Percentiles rank a stretch among this genome's conserved stretches.
These are phyloP conservation scores for Drosophila kepulauana DNA, from an alignment of 1,140 invertebrate species.

Conservation along the genomic window DNA sequence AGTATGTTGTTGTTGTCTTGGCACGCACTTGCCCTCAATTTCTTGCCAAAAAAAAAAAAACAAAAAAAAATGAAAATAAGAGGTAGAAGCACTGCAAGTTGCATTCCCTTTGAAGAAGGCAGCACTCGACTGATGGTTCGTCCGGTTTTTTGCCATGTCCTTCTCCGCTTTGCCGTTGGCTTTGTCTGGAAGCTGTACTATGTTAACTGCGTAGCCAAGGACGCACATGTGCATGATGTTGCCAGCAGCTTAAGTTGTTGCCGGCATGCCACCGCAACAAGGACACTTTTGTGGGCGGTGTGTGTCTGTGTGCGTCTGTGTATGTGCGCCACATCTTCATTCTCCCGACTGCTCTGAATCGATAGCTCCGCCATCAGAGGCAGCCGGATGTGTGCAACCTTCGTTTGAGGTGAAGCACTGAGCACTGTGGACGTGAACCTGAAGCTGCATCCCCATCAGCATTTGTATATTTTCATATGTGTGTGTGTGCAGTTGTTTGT, in stretches of 20 bases:
- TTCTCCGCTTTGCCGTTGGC: slow-evolving; percentile 51
- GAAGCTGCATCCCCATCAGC: slow-evolving; percentile 10
- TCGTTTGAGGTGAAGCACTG: slow-evolving; percentile 53
- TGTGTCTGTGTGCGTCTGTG: not conserved
- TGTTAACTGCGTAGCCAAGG: slow-evolving; percentile 52
- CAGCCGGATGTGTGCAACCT: slow-evolving; percentile 51
- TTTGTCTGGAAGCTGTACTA: slow-evolving; percentile 43
- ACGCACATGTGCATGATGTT: slow-evolving; percentile 34
- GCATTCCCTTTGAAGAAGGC: slow-evolving; percentile 14
- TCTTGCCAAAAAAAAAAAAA: slow-evolving; percentile 2
- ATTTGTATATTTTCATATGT: not conserved
- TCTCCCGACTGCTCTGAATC: slow-evolving; percentile 3
- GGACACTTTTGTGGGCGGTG: slow-evolving; percentile 31
- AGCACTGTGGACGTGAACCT: slow-evolving; percentile 53
- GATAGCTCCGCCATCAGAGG: slow-evolving; percentile 8
- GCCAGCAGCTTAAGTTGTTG: slow-evolving; percentile 26
- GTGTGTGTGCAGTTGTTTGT: not conserved
- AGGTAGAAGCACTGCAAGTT: not conserved
- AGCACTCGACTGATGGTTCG: slow-evolving; percentile 41
- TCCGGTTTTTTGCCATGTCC: slow-evolving; percentile 49
- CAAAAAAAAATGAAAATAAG: not conserved
- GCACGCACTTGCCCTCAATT: slow-evolving; percentile 24
- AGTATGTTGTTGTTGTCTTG: slow-evolving; percentile 15
- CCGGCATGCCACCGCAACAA: slow-evolving; percentile 39
- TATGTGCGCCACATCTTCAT: slow-evolving; percentile 5